These are phyloP conservation scores for Odontesthes bonariensis DNA, from an alignment of 2,113 vertebrate genomes.

Conservation along the genomic window DNA sequence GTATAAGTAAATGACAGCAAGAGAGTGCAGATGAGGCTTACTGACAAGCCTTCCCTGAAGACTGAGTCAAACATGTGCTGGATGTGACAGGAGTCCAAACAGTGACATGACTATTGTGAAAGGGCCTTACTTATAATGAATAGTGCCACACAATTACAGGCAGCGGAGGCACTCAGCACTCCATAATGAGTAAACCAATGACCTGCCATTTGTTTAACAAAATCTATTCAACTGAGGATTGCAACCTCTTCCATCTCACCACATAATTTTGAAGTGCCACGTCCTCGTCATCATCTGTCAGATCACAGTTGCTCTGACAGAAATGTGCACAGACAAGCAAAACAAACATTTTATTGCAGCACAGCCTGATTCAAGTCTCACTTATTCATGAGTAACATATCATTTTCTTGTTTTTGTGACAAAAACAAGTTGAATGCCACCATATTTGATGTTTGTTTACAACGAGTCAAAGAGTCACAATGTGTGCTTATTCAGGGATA, in stretches of 20 bases:
- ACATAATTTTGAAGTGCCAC: constrained; percentile 38
- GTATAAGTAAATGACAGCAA: constrained; percentile 6
- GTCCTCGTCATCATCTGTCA: constrained; percentile 61
- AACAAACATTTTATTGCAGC: constrained; percentile 45
- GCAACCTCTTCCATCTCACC: constrained; percentile 9
- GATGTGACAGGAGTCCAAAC: constrained; percentile 68
- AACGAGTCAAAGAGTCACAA: constrained; percentile 12
- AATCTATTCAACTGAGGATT: constrained; percentile 45
- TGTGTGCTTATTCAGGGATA: constrained; percentile 11
- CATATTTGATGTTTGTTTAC: constrained; percentile 54
- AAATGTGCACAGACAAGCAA: constrained; percentile 20
- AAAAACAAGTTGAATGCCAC: constrained; percentile 2
- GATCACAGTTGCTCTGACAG: constrained; percentile 33
- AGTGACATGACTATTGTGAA: constrained; percentile 64
- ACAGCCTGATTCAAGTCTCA: constrained; percentile 6
- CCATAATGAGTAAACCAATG: constrained; percentile 62
- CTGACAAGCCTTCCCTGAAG: constrained; percentile 55
- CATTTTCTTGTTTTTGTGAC: neutral
- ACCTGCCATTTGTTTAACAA: constrained; percentile 62
- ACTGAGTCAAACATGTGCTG: constrained; percentile 57
- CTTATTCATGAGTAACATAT: constrained; percentile 26
- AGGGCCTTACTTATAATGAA: constrained; percentile 67
- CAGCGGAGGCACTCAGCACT: constrained; percentile 18
- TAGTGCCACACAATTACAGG: constrained; percentile 55
- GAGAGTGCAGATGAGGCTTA: constrained; percentile 6